Percentiles rank a stretch among this genome's conserved stretches.
These are phyloP conservation scores for Sciaenops ocellatus DNA, from an alignment of 2,797 vertebrate species.

Conservation along the genomic window DNA sequence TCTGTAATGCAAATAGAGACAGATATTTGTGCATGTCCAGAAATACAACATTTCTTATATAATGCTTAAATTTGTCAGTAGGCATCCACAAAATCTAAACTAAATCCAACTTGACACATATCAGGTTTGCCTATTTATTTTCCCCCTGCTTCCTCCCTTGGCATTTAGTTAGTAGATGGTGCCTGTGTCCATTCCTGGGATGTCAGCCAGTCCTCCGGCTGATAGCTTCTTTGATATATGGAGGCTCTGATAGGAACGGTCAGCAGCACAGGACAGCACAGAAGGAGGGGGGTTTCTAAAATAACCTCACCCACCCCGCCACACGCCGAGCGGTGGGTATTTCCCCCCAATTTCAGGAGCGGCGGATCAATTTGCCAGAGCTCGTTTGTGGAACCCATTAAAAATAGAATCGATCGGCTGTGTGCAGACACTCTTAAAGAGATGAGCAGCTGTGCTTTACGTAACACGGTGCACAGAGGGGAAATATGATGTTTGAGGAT, in stretches of 20 bases:
- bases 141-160: constrained; percentile 40
- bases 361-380: constrained; percentile 56
- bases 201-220: constrained; percentile 51
- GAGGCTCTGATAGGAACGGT: constrained; percentile 38
- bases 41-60: constrained; percentile 6
- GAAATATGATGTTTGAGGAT: constrained; percentile 55
- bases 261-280: constrained; percentile 24
- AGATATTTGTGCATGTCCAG: constrained; percentile 3
- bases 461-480: constrained; percentile 64
- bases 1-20: constrained; percentile 69
- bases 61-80: constrained; percentile 15
- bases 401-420: constrained; percentile 79
- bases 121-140: constrained; percentile 55
- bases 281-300: constrained; percentile 59
- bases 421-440: constrained; percentile 58
- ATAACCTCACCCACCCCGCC: constrained; percentile 51
- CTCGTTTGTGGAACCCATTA: constrained; percentile 35
- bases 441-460: constrained; percentile 83
- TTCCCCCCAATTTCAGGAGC: constrained; percentile 55
- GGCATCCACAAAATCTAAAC: constrained; percentile 35
- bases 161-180: constrained; percentile 50
- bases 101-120: constrained; percentile 46
- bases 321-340: constrained; percentile 27
- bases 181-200: constrained; percentile 69
- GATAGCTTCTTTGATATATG: constrained; percentile 70